Base-by-base conservation (phyloP, 2,888 invertebrate genomes). In the Xylophagus ater region DNA sequence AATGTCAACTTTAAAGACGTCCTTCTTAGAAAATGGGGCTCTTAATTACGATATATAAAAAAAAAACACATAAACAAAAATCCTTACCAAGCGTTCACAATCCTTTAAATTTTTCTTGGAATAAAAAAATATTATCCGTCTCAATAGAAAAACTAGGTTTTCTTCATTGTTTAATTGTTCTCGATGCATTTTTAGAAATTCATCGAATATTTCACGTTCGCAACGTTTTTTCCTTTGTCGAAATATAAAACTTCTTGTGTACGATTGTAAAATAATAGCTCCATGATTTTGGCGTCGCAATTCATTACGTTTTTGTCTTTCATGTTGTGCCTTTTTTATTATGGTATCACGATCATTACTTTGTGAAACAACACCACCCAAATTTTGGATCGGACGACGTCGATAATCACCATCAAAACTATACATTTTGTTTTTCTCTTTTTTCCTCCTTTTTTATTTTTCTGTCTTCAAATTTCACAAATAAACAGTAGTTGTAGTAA, bases 351-450 rank as follows among this genome's bases (percentile, higher is more conserved):
- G 67, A 53, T 74, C 72, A 46, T 69, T 70, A 47, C 69, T 80
- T 46, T 81, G 74, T 56, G 86, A 86, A n/a, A 81, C 82, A n/a
- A n/a, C 28, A 42, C 93, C 93, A 43, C 88, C 81, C 50, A 93
- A 70, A 64, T 85, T 90, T 66, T 93, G 93, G 55, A 82, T 76
- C 7, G 93, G 94, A 62, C 76, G 81, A 34, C 83, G 74, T 55
- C 85, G 76, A 60, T 82, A 87, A 60, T 92, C 84, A 40, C 94
- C 94, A 62, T 94, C 92, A 60, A 94, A 94, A 55, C 83, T 74
- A 63, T 74, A 76, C 76, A 76, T 76, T 9, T 28, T 15, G 13
- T n/a, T 5, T n/a, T n/a, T n/a, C n/a, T n/a, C n/a, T n/a, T n/a
- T n/a, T n/a, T n/a, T n/a, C n/a, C n/a, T n/a, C n/a, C n/a, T n/a